Percentiles rank a stretch among this genome's conserved stretches.
These are phyloP conservation scores for Proisotoma minuta DNA, from an alignment of 2,888 invertebrate species.

Conservation along the genomic window DNA sequence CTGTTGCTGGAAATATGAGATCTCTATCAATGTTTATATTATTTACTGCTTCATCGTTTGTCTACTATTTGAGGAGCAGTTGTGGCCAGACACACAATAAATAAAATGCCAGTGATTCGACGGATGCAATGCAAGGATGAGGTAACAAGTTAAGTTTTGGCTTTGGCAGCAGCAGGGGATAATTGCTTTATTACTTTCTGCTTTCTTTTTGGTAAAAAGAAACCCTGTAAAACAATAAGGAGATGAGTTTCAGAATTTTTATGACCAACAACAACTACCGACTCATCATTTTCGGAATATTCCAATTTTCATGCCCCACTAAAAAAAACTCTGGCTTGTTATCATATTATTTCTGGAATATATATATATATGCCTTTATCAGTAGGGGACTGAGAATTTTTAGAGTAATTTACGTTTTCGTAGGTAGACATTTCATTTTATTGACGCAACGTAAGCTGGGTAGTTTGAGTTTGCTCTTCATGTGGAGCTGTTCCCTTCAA, in stretches of 20 bases:
- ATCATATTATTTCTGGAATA: background rate
- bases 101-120: background rate
- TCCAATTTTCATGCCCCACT: background rate
- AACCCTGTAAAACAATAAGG: slow-evolving; percentile 11
- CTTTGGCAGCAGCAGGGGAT: slow-evolving; percentile 12
- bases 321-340: background rate
- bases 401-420: no score
- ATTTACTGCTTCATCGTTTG: background rate
- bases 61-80: background rate
- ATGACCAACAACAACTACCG: no score
- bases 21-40: slow-evolving; percentile 8
- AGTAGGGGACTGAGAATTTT: no score
- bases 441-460: no score
- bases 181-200: slow-evolving; percentile 18
- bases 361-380: no score
- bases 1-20: slow-evolving; percentile 3
- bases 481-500: background rate
- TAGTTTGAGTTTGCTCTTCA: slow-evolving; percentile 1
- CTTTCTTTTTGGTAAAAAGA: slow-evolving; percentile 9
- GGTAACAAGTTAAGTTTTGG: slow-evolving; percentile 5
- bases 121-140: background rate
- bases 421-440: no score
- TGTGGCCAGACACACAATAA: background rate
- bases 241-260: slow-evolving; percentile 17
- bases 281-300: slow-evolving; percentile 11